phyloP scores from a whole-genome alignment of 2,888 invertebrate species.

The Archips xylosteana region DNA sequence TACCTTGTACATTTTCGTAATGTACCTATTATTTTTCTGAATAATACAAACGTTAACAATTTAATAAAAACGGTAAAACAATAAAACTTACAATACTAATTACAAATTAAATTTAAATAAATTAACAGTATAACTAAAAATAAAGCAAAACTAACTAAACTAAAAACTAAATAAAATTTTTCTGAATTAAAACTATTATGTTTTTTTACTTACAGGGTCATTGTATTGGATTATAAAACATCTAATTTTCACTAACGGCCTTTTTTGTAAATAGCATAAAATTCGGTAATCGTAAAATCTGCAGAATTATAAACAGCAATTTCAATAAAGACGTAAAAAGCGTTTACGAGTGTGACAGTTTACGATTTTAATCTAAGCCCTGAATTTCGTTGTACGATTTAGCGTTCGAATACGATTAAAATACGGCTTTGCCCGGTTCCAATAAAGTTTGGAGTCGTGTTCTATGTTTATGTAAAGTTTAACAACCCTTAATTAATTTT shows the following conservation, averaged over 20 bases:
- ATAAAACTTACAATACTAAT: no score
- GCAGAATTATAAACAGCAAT: constrained; percentile 35
- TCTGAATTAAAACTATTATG: no score
- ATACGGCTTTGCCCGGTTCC: constrained; percentile 3
- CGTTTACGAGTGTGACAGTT: constrained; percentile 52
- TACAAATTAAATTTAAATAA: no score
- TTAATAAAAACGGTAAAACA: no score
- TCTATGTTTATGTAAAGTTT: constrained; percentile 16
- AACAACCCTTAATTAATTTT: constrained; percentile 36
- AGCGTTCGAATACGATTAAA: background rate
- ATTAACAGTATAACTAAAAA: no score
- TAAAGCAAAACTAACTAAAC: no score
- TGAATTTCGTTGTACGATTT: constrained; percentile 1
- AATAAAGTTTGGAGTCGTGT: constrained; percentile 9
- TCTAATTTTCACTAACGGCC: background rate
- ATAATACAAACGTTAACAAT: no score
- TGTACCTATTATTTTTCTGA: no score
- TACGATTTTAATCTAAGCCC: constrained; percentile 41
- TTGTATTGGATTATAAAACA: background rate
- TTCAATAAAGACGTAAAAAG: constrained; percentile 61
- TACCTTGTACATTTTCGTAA: no score
- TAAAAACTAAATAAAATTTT: no score
- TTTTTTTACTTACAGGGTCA: no score
- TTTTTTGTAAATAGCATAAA: background rate
- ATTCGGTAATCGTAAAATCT: constrained; percentile 24